These are phyloP conservation scores for Aphelenchoides bicaudatus DNA, from an alignment of 2,888 invertebrate species.

Conservation along the genomic window DNA sequence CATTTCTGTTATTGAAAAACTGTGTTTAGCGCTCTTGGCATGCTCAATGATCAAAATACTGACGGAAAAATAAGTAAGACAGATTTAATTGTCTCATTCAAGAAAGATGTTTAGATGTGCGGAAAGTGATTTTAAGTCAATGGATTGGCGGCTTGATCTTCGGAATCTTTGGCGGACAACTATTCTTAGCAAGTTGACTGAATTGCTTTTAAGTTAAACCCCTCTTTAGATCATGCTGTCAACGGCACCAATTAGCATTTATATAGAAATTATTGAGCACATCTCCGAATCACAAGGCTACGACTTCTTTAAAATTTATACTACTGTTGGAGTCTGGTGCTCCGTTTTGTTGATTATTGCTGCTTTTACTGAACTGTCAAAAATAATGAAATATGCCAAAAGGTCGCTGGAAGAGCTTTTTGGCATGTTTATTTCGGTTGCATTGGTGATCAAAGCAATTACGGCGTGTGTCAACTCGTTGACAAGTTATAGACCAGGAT, in stretches of 20 bases:
- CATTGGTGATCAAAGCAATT: constrained; percentile 31
- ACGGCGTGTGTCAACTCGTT: constrained; percentile 27
- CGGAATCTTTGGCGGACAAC: constrained; percentile 49
- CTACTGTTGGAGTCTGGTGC: constrained; percentile 46
- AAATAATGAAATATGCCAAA: constrained; percentile 45
- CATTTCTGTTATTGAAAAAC: too few species aligned
- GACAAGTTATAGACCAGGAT: constrained; percentile 14
- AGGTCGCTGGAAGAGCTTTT: constrained; percentile 44
- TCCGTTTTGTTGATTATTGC: constrained; percentile 38
- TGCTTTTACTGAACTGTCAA: constrained; percentile 43
- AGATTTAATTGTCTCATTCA: background rate
- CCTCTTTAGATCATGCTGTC: constrained; percentile 50
- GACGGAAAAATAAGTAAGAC: constrained; percentile 65
- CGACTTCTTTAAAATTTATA: constrained; percentile 48
- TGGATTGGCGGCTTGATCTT: constrained; percentile 52
- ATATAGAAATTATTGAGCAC: constrained; percentile 37
- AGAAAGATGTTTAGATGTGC: constrained; percentile 37
- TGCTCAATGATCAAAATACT: constrained; percentile 67
- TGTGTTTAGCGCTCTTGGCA: constrained; percentile 68
- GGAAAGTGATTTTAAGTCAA: constrained; percentile 52
- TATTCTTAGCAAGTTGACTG: too few species aligned
- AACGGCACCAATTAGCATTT: constrained; percentile 51
- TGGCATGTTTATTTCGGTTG: constrained; percentile 36
- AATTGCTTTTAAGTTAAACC: too few species aligned
- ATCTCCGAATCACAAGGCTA: constrained; percentile 34